Evolutionary conservation across 30 jellyfish, hydroid and myxozoan genomes (phyloP).

Genomic region (Cassiopea andromeda): DNA sequence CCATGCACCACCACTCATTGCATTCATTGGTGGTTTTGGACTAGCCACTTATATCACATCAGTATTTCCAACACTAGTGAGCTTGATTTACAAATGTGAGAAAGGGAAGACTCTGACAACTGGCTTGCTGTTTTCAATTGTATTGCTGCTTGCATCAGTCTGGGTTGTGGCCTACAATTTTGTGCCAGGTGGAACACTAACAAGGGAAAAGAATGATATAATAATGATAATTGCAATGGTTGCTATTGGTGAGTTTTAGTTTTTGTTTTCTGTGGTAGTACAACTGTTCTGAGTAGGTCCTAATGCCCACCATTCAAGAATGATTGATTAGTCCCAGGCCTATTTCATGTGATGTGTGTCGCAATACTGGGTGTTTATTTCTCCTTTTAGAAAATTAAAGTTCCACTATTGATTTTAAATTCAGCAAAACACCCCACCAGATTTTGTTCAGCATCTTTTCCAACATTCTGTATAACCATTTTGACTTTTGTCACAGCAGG

Average conservation of each 20-base stretch:
- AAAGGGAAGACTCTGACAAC: slow-evolving; percentile 51
- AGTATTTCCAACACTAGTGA: slow-evolving; percentile 47
- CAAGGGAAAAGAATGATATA: slow-evolving; percentile 65
- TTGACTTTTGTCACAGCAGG: no score
- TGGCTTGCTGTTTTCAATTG: slow-evolving; percentile 19
- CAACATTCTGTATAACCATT: no score
- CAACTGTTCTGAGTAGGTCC: not conserved
- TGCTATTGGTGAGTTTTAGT: slow-evolving; percentile 37
- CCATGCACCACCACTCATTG: slow-evolving; percentile 47
- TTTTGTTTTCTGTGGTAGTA: not conserved
- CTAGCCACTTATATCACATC: slow-evolving; percentile 51
- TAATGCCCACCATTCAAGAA: no score
- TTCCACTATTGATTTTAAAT: no score
- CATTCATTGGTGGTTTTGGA: slow-evolving; percentile 58
- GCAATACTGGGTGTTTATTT: no score
- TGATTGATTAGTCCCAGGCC: no score
- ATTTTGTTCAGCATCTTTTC: no score
- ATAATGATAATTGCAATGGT: slow-evolving; percentile 33
- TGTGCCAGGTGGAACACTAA: slow-evolving; percentile 74
- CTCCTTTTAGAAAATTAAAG: no score
- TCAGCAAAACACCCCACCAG: no score
- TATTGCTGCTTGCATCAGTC: slow-evolving; percentile 65
- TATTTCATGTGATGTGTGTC: no score
- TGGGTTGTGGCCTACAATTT: slow-evolving; percentile 77
- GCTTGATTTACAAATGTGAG: slow-evolving; percentile 6